These are phyloP conservation scores for Nezara viridula DNA, from an alignment of 2,888 invertebrate species.

Conservation along the genomic window DNA sequence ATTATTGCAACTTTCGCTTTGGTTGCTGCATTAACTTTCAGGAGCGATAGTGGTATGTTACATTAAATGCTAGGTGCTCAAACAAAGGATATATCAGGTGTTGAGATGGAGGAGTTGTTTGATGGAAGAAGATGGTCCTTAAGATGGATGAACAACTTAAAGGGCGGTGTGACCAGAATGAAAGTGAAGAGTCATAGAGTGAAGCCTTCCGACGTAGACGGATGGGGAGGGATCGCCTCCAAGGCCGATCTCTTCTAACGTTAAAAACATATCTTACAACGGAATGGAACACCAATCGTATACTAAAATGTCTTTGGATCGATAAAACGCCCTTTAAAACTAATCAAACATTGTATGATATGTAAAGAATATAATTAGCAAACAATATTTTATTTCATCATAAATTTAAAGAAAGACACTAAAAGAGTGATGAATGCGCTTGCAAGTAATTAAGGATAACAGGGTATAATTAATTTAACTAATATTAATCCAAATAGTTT, in stretches of 20 bases:
- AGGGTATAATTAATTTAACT: no score
- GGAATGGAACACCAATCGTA: no score
- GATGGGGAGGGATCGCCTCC: not conserved
- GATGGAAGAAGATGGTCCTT: not conserved
- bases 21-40: not conserved
- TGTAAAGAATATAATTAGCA: no score
- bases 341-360: no score
- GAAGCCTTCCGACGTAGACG: not conserved
- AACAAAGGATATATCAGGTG: not conserved
- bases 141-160: slow-evolving; percentile 19
- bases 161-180: slow-evolving; percentile 4
- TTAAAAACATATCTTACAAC: not conserved
- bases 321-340: no score
- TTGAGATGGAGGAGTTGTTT: not conserved
- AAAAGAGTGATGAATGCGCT: no score
- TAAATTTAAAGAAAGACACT: no score
- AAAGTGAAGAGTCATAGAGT: slow-evolving; percentile 24
- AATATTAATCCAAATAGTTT: no score
- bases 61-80: not conserved
- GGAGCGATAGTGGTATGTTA: not conserved
- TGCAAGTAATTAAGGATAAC: no score
- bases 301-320: no score
- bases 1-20: not conserved
- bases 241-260: not conserved
- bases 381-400: no score